Evolutionary conservation across 2,797 vertebrate species (phyloP).

Genomic region (Anableps anableps): DNA sequence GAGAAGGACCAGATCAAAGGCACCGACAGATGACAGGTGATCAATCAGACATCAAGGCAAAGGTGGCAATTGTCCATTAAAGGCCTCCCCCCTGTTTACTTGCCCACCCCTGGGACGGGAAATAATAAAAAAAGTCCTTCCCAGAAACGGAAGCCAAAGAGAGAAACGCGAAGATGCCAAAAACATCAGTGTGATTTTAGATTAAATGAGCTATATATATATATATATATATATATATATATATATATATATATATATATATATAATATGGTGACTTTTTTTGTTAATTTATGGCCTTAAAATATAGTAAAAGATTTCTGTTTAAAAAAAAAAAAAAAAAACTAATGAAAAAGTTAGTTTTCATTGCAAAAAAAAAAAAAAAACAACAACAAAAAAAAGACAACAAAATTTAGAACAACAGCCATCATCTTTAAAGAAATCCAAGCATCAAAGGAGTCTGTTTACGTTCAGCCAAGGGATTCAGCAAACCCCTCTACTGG

Average conservation of each 20-base stretch:
- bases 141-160: slow-evolving; percentile 49
- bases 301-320: background rate
- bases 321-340: background rate
- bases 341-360: background rate
- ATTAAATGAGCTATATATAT: background rate
- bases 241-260: too few relatives aligned
- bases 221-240: too few relatives aligned
- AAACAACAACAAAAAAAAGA: too few relatives aligned
- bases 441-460: slow-evolving; percentile 15
- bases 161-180: background rate
- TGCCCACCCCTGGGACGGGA: slow-evolving; percentile 59
- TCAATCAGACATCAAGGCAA: slow-evolving; percentile 98
- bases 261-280: background rate
- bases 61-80: slow-evolving; percentile 93
- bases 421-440: background rate
- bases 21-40: slow-evolving; percentile 87
- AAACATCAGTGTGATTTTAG: background rate
- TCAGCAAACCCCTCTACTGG: slow-evolving; percentile 18
- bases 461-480: slow-evolving; percentile 42
- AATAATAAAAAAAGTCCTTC: slow-evolving; percentile 63
- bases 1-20: slow-evolving; percentile 87
- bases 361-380: background rate
- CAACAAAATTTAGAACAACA: background rate
- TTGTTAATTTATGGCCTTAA: background rate
- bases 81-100: slow-evolving; percentile 82